Percentiles rank a stretch among this genome's conserved stretches.
phyloP scores from a whole-genome alignment of 2,113 vertebrate species.

The Ondatra zibethicus region DNA sequence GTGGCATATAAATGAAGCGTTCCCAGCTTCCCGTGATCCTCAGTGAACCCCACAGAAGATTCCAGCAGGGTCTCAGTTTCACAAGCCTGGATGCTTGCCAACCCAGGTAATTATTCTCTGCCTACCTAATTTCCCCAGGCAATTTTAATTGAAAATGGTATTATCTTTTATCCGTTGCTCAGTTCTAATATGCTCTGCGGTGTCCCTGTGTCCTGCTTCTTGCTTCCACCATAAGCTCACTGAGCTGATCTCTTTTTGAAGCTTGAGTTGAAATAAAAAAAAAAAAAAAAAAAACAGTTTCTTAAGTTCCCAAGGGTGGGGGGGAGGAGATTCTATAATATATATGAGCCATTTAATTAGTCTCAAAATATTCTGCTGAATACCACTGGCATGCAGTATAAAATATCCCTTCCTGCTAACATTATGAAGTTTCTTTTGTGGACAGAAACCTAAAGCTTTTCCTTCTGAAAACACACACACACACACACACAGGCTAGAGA shows the following conservation, averaged over 20 bases:
- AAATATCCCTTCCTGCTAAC: slow-evolving; percentile 13
- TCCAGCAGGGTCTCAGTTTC: slow-evolving; percentile 61
- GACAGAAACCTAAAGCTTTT: slow-evolving; percentile 44
- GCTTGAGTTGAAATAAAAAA: slow-evolving; percentile 26
- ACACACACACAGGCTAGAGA: background rate
- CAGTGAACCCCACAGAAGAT: slow-evolving; percentile 6
- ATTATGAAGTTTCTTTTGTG: slow-evolving; percentile 56
- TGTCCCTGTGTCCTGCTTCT: slow-evolving; percentile 77
- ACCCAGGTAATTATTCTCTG: slow-evolving; percentile 79
- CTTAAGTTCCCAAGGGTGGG: slow-evolving; percentile 1
- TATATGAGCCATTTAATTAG: slow-evolving; percentile 72
- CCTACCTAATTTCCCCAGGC: slow-evolving; percentile 82
- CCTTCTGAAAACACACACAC: background rate
- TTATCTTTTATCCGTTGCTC: slow-evolving; percentile 55
- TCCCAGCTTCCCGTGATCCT: background rate
- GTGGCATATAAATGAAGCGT: background rate
- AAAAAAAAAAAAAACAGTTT: slow-evolving; percentile 40
- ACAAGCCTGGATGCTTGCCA: slow-evolving; percentile 72
- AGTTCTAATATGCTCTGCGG: slow-evolving; percentile 70
- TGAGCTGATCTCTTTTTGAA: slow-evolving; percentile 76
- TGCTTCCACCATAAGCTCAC: slow-evolving; percentile 56
- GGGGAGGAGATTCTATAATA: slow-evolving; percentile 65
- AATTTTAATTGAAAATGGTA: slow-evolving; percentile 81
- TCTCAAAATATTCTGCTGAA: slow-evolving; percentile 36
- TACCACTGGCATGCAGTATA: background rate